phyloP scores from a whole-genome alignment of 2,888 invertebrate genomes.

The Plagodis pulveraria region DNA sequence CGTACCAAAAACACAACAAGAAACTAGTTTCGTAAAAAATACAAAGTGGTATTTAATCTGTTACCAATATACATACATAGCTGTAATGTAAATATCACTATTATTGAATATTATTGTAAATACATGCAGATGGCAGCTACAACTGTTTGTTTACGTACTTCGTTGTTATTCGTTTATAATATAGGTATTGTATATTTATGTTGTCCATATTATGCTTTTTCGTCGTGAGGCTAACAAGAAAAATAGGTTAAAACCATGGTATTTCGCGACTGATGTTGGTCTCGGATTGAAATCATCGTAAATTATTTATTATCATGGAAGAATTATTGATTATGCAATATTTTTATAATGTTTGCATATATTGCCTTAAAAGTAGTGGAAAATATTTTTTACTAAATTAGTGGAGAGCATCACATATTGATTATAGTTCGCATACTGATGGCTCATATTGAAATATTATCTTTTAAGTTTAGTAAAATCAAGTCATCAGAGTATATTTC shows the following conservation, averaged over 20 bases:
- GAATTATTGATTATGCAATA: conserved; percentile 22
- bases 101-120: conserved; percentile 25
- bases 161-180: conserved; percentile 27
- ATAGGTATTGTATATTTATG: conserved; percentile 25
- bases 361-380: neutral
- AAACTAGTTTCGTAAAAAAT: conserved; percentile 7
- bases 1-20: neutral
- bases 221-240: conserved; percentile 4
- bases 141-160: conserved; percentile 28
- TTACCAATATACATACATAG: conserved; percentile 25
- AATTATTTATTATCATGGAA: conserved; percentile 9
- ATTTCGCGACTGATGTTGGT: neutral
- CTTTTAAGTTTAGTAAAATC: too few relatives aligned
- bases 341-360: neutral
- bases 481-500: neutral
- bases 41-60: conserved; percentile 13
- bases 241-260: neutral
- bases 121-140: conserved; percentile 34
- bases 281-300: neutral
- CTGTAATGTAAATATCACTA: conserved; percentile 29
- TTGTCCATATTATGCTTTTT: conserved; percentile 15
- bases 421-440: neutral
- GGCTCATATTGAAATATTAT: neutral
- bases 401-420: too few relatives aligned
- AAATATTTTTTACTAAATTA: too few relatives aligned